Evolutionary conservation across 2,888 invertebrate genomes (phyloP).

Genomic region (Argyresthia goedartella): DNA sequence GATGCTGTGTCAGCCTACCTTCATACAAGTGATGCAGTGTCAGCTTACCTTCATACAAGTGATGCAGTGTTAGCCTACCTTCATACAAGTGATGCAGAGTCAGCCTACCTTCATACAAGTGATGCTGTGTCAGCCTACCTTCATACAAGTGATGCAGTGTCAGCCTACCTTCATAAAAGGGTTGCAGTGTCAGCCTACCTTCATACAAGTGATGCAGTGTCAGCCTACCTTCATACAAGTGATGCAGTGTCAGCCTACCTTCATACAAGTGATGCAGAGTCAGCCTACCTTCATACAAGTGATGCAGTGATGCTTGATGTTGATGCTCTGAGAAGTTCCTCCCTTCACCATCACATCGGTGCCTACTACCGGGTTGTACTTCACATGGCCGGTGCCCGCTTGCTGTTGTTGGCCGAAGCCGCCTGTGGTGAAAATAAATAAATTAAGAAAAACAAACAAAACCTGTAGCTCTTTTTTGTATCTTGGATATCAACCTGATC

Average conservation of each 20-base stretch:
- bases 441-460: background rate
- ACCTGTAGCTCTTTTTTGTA: no score
- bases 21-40: no score
- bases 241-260: background rate
- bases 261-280: no score
- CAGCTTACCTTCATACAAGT: no score
- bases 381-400: slow-evolving; percentile 80
- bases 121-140: no score
- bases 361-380: slow-evolving; percentile 89
- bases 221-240: background rate
- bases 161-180: no score
- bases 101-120: no score
- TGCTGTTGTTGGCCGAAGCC: slow-evolving; percentile 49
- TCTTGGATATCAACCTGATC: no score
- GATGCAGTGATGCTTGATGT: slow-evolving; percentile 95
- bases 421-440: slow-evolving; percentile 18
- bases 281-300: slow-evolving; percentile 89
- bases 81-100: no score
- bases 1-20: no score
- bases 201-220: background rate
- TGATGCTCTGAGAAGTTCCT: slow-evolving; percentile 86
- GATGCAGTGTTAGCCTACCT: no score
- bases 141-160: background rate
- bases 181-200: background rate
- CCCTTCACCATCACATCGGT: slow-evolving; percentile 93